Conservation (phyloP, 2,113 vertebrate genomes). For the Pelvicachromis taeniatus region DNA sequence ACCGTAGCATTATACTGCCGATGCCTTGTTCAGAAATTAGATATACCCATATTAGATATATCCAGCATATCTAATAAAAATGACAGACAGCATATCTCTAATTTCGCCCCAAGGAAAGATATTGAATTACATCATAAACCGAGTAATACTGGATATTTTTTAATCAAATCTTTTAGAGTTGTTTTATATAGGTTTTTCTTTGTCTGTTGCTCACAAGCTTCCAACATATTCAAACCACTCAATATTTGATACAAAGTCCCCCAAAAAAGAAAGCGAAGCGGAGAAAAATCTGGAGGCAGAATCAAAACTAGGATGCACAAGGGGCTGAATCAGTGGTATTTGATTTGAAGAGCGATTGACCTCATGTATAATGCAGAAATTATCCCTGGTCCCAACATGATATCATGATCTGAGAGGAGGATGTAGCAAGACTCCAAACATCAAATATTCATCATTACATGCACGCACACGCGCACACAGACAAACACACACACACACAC, state of each 20-base stretch:
- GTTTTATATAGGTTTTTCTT: neutral
- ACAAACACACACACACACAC: neutral
- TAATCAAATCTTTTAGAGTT: neutral
- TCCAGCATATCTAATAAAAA: neutral
- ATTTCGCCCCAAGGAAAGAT: neutral
- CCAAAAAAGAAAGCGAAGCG: neutral
- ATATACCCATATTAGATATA: neutral
- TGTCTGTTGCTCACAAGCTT: neutral
- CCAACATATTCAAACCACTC: neutral
- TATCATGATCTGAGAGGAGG: conserved; percentile 55
- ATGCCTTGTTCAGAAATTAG: neutral
- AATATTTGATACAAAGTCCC: neutral
- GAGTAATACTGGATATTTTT: neutral
- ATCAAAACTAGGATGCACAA: neutral
- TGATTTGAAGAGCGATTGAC: conserved; percentile 40
- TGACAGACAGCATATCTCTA: neutral
- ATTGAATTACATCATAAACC: neutral
- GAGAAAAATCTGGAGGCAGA: neutral
- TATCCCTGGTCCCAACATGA: conserved; percentile 51
- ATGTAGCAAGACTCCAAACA: conserved; percentile 31
- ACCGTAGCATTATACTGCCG: neutral
- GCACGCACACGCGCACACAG: neutral
- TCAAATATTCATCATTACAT: conserved; percentile 55
- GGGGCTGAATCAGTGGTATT: conserved; percentile 5
- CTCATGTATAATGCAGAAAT: conserved; percentile 58